Percentiles rank a stretch among this genome's conserved stretches.
These are phyloP conservation scores for Cataglyphis cursor DNA, from an alignment of 2,888 invertebrate species.

Conservation along the genomic window DNA sequence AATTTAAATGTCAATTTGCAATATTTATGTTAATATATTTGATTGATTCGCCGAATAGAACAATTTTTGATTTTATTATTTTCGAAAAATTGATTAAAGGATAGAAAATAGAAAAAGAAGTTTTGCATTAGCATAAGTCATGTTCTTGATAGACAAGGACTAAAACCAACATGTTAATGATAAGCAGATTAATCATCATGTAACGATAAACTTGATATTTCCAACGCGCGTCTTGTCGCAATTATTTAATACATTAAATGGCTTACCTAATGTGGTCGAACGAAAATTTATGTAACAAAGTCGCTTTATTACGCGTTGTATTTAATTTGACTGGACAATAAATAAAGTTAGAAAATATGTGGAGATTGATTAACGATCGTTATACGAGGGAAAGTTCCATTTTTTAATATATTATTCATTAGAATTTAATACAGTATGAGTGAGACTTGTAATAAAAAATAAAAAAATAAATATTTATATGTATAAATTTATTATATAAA, in stretches of 20 bases:
- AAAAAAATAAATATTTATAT: background rate
- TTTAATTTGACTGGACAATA: constrained; percentile 32
- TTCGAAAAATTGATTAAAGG: background rate
- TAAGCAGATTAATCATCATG: constrained; percentile 22
- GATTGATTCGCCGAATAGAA: background rate
- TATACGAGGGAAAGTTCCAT: background rate
- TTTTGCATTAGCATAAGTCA: constrained; percentile 1
- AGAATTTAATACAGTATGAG: background rate
- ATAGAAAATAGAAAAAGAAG: background rate
- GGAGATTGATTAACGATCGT: background rate
- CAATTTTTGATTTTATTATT: background rate
- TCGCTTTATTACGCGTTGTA: background rate
- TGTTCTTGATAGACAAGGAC: constrained; percentile 14
- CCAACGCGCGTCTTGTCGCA: constrained; percentile 32
- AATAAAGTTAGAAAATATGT: constrained; percentile 9
- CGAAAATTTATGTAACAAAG: background rate
- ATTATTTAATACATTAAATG: constrained; percentile 37
- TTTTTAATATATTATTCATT: constrained; percentile 14
- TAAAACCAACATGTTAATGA: constrained; percentile 4
- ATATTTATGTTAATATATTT: background rate
- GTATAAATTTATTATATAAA: background rate
- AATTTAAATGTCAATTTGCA: background rate
- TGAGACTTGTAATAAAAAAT: background rate
- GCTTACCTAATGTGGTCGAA: constrained; percentile 35
- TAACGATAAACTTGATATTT: constrained; percentile 44